phyloP scores from a whole-genome alignment of 2,797 vertebrate genomes.

The Bradypodion ventrale region DNA sequence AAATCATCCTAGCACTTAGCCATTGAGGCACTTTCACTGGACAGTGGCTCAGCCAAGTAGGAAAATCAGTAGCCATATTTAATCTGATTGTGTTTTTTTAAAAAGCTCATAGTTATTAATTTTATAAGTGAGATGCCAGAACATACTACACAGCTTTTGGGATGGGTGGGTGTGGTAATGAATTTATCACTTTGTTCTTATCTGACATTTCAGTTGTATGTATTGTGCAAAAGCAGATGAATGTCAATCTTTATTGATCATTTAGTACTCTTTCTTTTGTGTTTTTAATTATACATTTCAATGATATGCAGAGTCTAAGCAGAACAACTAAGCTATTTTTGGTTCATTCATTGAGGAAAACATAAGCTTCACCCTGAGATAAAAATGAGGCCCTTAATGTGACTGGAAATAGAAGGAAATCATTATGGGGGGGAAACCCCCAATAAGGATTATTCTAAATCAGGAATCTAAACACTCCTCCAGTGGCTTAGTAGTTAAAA shows the following conservation, averaged over 20 bases:
- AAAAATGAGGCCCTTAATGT: not conserved
- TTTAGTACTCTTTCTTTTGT: not conserved
- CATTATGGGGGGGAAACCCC: not conserved
- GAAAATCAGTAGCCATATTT: not conserved
- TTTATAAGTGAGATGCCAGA: not conserved
- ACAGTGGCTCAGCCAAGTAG: not conserved
- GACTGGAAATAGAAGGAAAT: not conserved
- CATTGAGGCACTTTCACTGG: not conserved
- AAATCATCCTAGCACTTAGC: not conserved
- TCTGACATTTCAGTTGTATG: accelerated
- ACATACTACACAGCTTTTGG: not conserved
- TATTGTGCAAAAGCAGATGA: slow-evolving; percentile 16
- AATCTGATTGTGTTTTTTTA: not conserved
- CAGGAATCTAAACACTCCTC: no score
- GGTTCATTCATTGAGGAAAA: not conserved
- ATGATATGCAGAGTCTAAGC: slow-evolving; percentile 10
- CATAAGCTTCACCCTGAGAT: not conserved
- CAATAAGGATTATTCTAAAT: no score
- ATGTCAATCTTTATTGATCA: not conserved
- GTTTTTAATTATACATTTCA: not conserved
- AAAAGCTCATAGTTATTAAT: not conserved
- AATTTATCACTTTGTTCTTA: not conserved
- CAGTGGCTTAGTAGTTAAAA: no score
- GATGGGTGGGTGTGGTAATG: not conserved
- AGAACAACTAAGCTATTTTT: not conserved